Evolutionary conservation across 2,113 vertebrate species (phyloP).

Genomic region (Gambusia holbrooki): DNA sequence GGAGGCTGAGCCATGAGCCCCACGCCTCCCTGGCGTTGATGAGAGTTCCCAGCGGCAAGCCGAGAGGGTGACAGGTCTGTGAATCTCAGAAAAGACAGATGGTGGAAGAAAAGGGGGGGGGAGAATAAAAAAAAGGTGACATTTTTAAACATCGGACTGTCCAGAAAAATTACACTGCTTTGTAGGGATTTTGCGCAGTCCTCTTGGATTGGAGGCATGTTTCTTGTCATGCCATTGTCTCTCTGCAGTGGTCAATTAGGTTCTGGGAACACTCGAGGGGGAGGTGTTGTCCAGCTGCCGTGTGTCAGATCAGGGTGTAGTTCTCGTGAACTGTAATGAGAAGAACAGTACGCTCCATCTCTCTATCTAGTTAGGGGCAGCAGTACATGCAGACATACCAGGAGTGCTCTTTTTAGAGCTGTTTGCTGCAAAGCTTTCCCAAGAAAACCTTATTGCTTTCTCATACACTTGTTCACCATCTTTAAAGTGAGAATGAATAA

Average conservation of each 20-base stretch:
- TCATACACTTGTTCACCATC: background rate
- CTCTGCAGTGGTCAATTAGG: constrained; percentile 44
- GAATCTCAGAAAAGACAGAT: constrained; percentile 35
- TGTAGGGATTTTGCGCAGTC: constrained; percentile 14
- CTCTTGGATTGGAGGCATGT: constrained; percentile 17
- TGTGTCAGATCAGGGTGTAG: constrained; percentile 22
- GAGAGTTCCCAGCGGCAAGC: constrained; percentile 25
- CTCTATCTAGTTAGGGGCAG: constrained; percentile 13
- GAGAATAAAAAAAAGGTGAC: background rate
- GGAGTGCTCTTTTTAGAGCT: constrained; percentile 3
- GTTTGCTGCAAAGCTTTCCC: background rate
- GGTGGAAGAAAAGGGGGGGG: background rate
- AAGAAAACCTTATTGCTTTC: background rate
- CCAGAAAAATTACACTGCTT: constrained; percentile 14
- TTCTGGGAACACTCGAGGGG: constrained; percentile 12
- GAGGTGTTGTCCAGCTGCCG: constrained; percentile 26
- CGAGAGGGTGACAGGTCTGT: constrained; percentile 27
- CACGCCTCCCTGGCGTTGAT: constrained; percentile 17
- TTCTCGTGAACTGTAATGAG: constrained; percentile 20
- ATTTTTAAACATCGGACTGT: constrained; percentile 16
- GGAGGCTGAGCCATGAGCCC: constrained; percentile 45
- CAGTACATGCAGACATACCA: constrained; percentile 6
- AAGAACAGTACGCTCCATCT: constrained; percentile 1
- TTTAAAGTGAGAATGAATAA: background rate
- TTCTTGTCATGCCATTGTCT: constrained; percentile 41